Base-by-base conservation (phyloP, 2,888 invertebrate genomes). In the Aphrophora alni region DNA sequence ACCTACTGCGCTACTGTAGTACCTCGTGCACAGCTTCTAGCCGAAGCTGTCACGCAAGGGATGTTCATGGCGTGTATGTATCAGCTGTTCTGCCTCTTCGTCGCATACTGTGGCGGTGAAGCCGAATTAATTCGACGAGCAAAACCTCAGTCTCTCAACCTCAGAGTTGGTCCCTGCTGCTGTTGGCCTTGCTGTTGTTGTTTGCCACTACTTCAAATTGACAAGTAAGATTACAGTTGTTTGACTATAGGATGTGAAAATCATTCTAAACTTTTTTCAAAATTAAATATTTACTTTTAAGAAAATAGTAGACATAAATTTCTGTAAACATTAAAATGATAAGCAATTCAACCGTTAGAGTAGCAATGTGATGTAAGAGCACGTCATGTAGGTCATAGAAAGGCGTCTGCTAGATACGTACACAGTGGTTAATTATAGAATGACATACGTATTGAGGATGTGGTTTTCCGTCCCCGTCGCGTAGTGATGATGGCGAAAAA, bases 51-150 rank as follows among this genome's bases (percentile, higher is more conserved):
- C 73, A 92, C 92, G 3, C 94, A 94, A 87, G 92, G 93, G 81
- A 91, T 90, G 75, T 92, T 94, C 82, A 93, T 93, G 92, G 90
- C 92, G 70, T 92, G 91, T 12, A 89, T 94, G 88, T 94, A 93
- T 87, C 92, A 93, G 83, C 89, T 94, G 84, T 94, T 92, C 88
- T 91, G 92, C 83, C 88, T 94, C 82, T 89, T 93, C 84, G 89
- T 94, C 38, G 91, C 92, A 5, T 93, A 93, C 85, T 91, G 92
- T 83, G 93, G 92, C 0, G 93, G 93, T 0, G 89, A 89, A 82
- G 91, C 91, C 12, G 90, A 91, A 86, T 87, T 93, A 10, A 89
- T 92, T 81, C 89, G 91, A 83, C 89, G 89, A 81, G 89, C 92
- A 0, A 91, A 91, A 85, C 91, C 92, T 0, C 89, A 90, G 82